Evolutionary conservation across 2,113 vertebrate genomes (phyloP).

Genomic region (Bombycilla garrulus): DNA sequence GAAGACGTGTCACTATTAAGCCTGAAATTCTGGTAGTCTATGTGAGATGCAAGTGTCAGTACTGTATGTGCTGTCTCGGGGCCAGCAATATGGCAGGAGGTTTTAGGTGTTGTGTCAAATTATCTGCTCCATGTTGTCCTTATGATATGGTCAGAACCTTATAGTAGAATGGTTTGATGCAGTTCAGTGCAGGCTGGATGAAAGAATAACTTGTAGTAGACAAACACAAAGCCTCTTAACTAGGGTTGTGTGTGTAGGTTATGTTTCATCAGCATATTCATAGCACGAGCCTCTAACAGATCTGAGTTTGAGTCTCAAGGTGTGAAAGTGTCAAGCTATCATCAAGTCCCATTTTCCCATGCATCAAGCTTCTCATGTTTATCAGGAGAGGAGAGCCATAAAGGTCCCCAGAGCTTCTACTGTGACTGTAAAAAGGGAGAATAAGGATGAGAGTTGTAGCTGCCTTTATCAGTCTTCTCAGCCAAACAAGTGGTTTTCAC

Average conservation of each 20-base stretch:
- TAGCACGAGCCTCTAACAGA: constrained; percentile 19
- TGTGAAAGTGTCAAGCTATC: constrained; percentile 62
- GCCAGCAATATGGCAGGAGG: background rate
- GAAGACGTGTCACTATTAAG: background rate
- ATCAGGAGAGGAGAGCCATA: constrained; percentile 11
- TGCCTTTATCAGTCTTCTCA: background rate
- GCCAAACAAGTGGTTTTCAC: background rate
- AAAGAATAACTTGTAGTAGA: constrained; percentile 51
- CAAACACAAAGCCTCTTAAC: constrained; percentile 22
- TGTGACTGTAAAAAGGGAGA: background rate
- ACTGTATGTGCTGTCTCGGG: background rate
- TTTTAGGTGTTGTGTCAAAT: background rate
- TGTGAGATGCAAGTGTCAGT: background rate
- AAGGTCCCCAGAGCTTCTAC: background rate
- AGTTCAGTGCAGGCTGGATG: background rate
- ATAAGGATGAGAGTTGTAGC: background rate
- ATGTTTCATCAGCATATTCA: constrained; percentile 57
- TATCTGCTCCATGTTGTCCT: background rate
- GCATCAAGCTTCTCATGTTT: constrained; percentile 35
- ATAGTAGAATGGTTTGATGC: background rate
- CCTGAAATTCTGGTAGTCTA: background rate
- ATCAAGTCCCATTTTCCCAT: constrained; percentile 51
- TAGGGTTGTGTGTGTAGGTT: constrained; percentile 31
- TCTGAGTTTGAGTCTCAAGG: constrained; percentile 31
- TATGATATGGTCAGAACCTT: background rate